Base-by-base conservation (phyloP, 2,888 invertebrate species). In the Actias luna region DNA sequence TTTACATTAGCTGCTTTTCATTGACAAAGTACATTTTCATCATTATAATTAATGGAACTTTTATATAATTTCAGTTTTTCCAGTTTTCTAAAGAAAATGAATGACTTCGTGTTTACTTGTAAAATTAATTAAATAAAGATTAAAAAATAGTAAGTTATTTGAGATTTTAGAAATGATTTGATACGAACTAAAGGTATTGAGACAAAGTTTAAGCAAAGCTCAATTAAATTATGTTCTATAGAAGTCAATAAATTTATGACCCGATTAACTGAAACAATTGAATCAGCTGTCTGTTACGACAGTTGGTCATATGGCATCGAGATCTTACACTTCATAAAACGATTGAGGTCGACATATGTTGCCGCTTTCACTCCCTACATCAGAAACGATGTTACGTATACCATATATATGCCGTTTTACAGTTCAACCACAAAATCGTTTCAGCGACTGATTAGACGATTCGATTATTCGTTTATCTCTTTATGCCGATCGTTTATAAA, bases 341-440 rank as follows among this genome's bases (percentile, higher is more conserved):
- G 86, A 92, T 89, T 87, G 89, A 88, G 92, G 89, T 82, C 88
- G 82, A 80, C 91, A 88, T 89, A 89, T 92, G 90, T 85, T 84
- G 79, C 85, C 85, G 89, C 92, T 92, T 92, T 92, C 91, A 90
- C 92, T 92, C 87, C 84, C 84, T 84, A 80, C 83, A 85, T 80
- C 83, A 88, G 84, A 87, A 83, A 85, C 84, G 77, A 76, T 82
- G 78, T 84, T 86, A 84, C 84, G 81, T 46, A 74, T 67, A 73
- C n/a, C 39, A 33, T 33, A 1, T 39, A 39, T 25, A 50, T 25
- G 46, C 46, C 22, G 46, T 50, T 50, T 12, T 22, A 27, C 33
- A 25, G 35, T 55, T 50, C 36, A 39, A 52, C 63, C 52, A 63
- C 36, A 63, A 60, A 69, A 74, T 69, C 61, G 67, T 66, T 68